phyloP scores from a whole-genome alignment of 1,140 invertebrate species.

The Belonocnema kinseyi region DNA sequence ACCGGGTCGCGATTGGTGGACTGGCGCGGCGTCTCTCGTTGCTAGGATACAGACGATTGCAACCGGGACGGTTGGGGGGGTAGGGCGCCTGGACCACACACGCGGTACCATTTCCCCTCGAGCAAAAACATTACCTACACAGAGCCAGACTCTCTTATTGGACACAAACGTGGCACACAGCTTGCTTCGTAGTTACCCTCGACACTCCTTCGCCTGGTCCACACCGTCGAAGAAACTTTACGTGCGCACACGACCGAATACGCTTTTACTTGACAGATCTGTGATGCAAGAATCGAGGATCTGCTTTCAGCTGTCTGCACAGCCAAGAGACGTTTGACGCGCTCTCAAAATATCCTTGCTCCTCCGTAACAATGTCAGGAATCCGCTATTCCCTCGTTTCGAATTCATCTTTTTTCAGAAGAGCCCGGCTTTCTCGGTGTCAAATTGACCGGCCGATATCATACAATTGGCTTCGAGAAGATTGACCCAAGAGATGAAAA shows the following conservation, averaged over 20 bases:
- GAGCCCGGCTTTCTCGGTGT: neutral
- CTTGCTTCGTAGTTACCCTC: constrained; percentile 50
- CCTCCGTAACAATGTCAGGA: neutral
- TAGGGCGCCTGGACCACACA: constrained; percentile 70
- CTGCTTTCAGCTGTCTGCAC: constrained; percentile 30
- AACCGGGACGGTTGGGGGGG: constrained; percentile 49
- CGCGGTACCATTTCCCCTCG: constrained; percentile 73
- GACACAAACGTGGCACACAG: constrained; percentile 46
- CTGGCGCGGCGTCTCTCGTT: constrained; percentile 67
- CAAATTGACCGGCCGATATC: no score
- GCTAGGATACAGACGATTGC: constrained; percentile 68
- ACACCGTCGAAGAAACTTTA: constrained; percentile 46
- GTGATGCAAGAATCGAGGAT: constrained; percentile 30
- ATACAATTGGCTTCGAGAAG: no score
- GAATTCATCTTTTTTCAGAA: neutral
- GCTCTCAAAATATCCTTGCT: constrained; percentile 12
- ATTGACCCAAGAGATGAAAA: no score
- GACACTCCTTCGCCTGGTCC: constrained; percentile 25
- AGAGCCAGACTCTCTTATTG: constrained; percentile 36
- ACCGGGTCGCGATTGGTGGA: constrained; percentile 62
- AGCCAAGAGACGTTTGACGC: constrained; percentile 17
- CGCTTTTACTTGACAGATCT: constrained; percentile 31
- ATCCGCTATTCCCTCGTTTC: constrained; percentile 5
- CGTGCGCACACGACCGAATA: constrained; percentile 48
- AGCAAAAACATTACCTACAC: constrained; percentile 73